A percentile compares a stretch with the other conserved stretches of the same genome.
Conservation (phyloP, 2,113 vertebrate genomes). For the Bos indicus region DNA sequence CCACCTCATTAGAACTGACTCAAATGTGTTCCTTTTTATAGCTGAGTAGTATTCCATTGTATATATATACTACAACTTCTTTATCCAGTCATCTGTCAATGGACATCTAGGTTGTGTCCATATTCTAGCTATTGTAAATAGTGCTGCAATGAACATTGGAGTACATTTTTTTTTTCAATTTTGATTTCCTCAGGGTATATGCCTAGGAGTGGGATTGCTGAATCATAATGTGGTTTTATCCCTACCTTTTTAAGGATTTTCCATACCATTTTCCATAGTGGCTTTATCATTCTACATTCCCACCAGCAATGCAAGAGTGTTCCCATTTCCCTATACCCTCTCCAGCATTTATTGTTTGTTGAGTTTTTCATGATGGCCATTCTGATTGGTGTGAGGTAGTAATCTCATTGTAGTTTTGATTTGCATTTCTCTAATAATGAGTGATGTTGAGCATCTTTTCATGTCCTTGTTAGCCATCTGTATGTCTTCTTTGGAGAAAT, state of each 20-base stretch:
- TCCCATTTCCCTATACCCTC: background rate
- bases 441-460: background rate
- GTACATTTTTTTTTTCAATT: background rate
- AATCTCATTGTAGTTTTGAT: background rate
- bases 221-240: background rate
- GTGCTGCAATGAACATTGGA: background rate
- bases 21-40: background rate
- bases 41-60: background rate
- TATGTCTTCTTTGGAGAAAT: background rate
- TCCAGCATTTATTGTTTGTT: background rate
- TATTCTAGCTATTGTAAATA: background rate
- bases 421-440: background rate
- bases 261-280: background rate
- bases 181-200: background rate
- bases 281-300: background rate
- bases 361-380: background rate
- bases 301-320: background rate
- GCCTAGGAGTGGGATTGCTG: background rate
- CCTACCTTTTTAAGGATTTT: background rate
- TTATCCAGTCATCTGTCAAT: background rate
- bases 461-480: background rate
- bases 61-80: background rate
- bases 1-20: background rate
- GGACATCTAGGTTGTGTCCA: background rate
- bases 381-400: background rate